Conservation (phyloP, 2,888 invertebrate species). For the Stegana nigrithorax region DNA sequence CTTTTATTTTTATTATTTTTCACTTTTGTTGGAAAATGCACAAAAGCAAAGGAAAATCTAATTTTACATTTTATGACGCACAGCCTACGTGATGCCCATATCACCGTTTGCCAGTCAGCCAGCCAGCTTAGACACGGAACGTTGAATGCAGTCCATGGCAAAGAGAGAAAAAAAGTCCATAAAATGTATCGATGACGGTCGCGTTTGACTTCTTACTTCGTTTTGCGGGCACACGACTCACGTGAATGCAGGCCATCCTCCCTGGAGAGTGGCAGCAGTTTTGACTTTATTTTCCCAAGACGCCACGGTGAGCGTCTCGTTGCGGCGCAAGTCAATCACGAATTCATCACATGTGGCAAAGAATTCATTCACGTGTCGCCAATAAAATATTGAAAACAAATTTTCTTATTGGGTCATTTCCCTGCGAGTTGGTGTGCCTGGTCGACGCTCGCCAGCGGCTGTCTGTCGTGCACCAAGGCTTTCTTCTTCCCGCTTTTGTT, state of each 20-base stretch:
- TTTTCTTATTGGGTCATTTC: slow-evolving; percentile 2
- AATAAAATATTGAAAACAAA: slow-evolving; percentile 48
- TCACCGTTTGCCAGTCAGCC: background rate
- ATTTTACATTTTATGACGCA: slow-evolving; percentile 58
- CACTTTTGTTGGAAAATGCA: slow-evolving; percentile 3
- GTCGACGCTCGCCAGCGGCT: background rate
- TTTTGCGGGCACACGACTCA: too few species aligned
- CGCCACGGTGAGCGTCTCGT: too few species aligned
- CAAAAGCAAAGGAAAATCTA: slow-evolving; percentile 31
- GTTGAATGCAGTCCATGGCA: background rate
- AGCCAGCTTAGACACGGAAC: background rate
- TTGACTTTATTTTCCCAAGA: background rate
- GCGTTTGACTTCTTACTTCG: too few species aligned
- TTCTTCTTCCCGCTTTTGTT: background rate
- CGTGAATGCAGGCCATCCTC: too few species aligned
- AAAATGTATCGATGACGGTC: background rate
- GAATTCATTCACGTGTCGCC: slow-evolving; percentile 52
- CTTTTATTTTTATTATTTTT: slow-evolving; percentile 4
- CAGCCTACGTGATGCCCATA: slow-evolving; percentile 43
- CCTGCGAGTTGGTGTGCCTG: background rate
- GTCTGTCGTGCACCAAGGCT: too few species aligned
- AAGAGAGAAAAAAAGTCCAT: slow-evolving; percentile 3
- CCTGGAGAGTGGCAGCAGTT: too few species aligned
- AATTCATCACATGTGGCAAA: background rate
- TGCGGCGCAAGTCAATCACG: background rate